Evolutionary conservation across 2,888 invertebrate genomes (phyloP), one percentile per base, ranked within the genome.

Genomic region (Lithophane semibrunnea): DNA sequence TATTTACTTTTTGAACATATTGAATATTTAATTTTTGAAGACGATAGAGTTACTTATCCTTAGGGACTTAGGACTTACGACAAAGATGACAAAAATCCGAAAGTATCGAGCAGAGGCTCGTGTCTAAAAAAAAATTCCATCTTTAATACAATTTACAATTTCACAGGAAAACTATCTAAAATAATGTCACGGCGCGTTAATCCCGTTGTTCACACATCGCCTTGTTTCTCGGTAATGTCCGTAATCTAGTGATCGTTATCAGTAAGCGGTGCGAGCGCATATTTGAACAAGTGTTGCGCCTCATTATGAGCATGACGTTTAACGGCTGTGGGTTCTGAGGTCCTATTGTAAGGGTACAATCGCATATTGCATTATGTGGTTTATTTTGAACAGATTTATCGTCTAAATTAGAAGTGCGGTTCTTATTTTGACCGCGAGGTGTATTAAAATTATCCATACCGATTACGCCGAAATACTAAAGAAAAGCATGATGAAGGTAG

Each of bases 231-330:
- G 21, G 84, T 87, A 87, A 80, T 56, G 77, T 72, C 72, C 24
- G 75, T 87, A 85, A 87, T 84, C 87, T 78, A n/a, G 69, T 52
- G 82, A 84, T 87, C 74, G 79, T 88, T 85, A 86, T 87, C 88
- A 79, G 78, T 72, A 77, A 75, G 78, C 79, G 79, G 64, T 82
- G 84, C 76, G 18, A 12, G 84, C 81, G 85, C 81, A 66, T 88
- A 79, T 88, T 88, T 88, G 74, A 79, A 88, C 87, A 86, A 88
- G 80, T 84, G 88, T 84, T 85, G 75, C 66, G 10, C 52, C 58
- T 83, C 63, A 75, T 75, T 79, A 75, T 29, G 58, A 71, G 64
- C n/a, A 52, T 79, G 74, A 72, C 54, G 54, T 65, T 42, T 68
- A 70, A 73, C 47, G 44, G 54, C 18, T 79, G 44, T 13, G 9